A percentile compares a stretch with the other conserved stretches of the same genome.
Conservation (phyloP, 2,113 vertebrate species). For the Cyanoramphus novaezelandiae region DNA sequence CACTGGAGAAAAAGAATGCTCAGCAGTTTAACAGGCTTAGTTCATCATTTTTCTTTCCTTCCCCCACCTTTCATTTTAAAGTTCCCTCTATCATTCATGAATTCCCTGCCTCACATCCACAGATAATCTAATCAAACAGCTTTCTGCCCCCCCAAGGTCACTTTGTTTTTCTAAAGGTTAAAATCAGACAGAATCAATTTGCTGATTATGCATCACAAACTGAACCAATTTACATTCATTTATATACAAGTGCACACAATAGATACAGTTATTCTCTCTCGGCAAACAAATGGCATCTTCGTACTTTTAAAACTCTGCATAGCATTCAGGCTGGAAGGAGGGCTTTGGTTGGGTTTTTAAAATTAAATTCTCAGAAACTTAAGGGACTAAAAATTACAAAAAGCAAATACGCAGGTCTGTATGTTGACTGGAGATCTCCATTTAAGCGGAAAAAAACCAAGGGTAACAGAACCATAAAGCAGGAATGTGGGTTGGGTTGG, state of each 20-base stretch:
- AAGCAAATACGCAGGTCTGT: not conserved
- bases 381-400: not conserved
- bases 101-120: not conserved
- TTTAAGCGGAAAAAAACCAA: not conserved
- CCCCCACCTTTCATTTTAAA: not conserved
- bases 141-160: not conserved
- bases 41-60: constrained; percentile 4
- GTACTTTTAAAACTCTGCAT: not conserved
- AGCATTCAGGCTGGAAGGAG: not conserved
- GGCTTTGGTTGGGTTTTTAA: not conserved
- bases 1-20: not conserved
- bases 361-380: not conserved
- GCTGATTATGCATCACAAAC: not conserved
- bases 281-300: not conserved
- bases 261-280: not conserved
- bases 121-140: not conserved
- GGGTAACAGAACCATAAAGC: not conserved
- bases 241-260: not conserved
- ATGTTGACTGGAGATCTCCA: not conserved
- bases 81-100: not conserved
- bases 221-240: not conserved
- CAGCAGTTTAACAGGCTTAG: constrained; percentile 15
- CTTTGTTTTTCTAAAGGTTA: constrained; percentile 24
- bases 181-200: not conserved
- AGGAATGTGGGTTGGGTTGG: not conserved